Evolutionary conservation across 2,113 vertebrate species (phyloP).

Genomic region (Pipra filicauda): DNA sequence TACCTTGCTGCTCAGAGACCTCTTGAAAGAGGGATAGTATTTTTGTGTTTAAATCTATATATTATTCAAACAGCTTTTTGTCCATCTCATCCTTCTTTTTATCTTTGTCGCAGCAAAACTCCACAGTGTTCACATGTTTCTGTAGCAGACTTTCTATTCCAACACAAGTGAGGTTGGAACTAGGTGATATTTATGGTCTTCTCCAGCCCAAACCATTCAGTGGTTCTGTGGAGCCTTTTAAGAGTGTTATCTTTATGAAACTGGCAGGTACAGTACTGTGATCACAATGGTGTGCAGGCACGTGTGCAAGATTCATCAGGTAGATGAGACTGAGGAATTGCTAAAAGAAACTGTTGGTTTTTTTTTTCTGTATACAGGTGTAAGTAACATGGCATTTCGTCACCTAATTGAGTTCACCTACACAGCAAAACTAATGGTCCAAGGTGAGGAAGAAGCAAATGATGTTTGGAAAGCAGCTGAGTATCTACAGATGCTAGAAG

Average conservation of each 20-base stretch:
- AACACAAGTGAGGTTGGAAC: neutral
- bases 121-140: neutral
- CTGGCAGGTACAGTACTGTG: neutral
- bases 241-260: neutral
- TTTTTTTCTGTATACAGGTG: conserved; percentile 75
- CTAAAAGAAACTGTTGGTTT: neutral
- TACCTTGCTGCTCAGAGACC: neutral
- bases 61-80: neutral
- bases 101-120: neutral
- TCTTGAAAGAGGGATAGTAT: neutral
- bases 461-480: conserved; percentile 98
- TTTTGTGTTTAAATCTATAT: neutral
- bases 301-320: neutral
- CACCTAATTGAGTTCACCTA: conserved; percentile 98
- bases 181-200: neutral
- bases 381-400: conserved; percentile 93
- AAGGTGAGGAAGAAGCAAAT: conserved; percentile 88
- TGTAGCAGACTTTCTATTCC: neutral
- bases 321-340: neutral
- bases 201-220: neutral
- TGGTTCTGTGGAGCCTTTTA: neutral
- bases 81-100: neutral
- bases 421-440: conserved; percentile 89
- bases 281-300: neutral
- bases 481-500: conserved; percentile 97